Conservation (phyloP, 2,113 vertebrate genomes). For the Zosterops hypoxanthus region DNA sequence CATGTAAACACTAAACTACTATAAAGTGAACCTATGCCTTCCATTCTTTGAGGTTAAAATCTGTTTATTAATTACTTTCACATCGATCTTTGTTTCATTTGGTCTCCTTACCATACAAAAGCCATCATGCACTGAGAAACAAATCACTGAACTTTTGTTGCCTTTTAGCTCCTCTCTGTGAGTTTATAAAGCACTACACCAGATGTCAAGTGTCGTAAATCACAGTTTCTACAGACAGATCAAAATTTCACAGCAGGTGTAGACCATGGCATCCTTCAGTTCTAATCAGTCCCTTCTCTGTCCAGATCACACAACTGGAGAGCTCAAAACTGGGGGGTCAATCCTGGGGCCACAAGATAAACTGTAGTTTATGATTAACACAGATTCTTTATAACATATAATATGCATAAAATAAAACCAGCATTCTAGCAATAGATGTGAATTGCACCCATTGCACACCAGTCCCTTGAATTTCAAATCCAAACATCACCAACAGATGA, state of each 20-base stretch:
- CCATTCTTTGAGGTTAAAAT: background rate
- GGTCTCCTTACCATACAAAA: background rate
- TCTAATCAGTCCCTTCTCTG: background rate
- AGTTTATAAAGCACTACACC: background rate
- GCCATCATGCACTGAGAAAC: background rate
- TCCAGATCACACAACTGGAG: background rate
- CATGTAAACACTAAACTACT: background rate
- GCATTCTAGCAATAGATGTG: background rate
- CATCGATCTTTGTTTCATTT: background rate
- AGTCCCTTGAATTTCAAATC: background rate
- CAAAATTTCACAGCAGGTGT: background rate
- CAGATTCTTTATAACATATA: background rate
- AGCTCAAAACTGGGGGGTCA: background rate
- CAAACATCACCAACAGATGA: background rate
- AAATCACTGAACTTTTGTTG: background rate
- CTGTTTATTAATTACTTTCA: background rate
- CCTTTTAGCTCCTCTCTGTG: conserved; percentile 24
- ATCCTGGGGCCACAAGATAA: background rate
- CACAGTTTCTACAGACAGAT: background rate
- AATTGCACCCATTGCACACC: background rate
- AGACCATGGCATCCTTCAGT: background rate
- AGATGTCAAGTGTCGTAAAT: background rate
- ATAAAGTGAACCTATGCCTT: background rate
- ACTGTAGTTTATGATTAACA: background rate
- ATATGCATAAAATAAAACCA: background rate